Evolutionary conservation across 2,888 invertebrate genomes (phyloP).

Genomic region (Tachina lurida): DNA sequence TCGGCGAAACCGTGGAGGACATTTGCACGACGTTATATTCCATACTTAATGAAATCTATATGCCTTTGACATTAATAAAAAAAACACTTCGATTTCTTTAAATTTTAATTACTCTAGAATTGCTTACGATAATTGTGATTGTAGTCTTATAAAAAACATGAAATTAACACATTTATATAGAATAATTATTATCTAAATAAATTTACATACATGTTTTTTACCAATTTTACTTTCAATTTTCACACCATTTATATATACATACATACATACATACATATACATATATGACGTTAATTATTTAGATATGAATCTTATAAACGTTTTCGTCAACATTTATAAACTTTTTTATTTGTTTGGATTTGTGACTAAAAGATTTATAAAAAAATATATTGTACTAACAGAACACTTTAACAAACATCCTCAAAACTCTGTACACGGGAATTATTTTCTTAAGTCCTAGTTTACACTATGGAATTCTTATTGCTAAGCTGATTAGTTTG

Average conservation of each 20-base stretch:
- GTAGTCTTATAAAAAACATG: background rate
- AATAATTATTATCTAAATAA: background rate
- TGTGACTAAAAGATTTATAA: background rate
- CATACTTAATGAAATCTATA: no score
- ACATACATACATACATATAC: background rate
- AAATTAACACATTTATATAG: constrained; percentile 1
- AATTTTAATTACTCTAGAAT: background rate
- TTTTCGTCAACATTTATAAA: background rate
- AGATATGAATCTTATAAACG: background rate
- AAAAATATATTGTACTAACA: background rate
- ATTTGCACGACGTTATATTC: no score
- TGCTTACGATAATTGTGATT: background rate
- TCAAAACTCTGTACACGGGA: no score
- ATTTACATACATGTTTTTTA: background rate
- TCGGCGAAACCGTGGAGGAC: no score
- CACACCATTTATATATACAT: background rate
- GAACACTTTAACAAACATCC: background rate
- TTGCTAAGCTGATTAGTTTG: no score
- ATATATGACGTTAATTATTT: background rate
- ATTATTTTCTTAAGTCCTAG: no score
- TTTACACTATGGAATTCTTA: no score
- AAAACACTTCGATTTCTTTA: background rate
- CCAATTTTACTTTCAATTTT: background rate
- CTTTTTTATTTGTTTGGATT: background rate
- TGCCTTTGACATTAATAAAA: no score